phyloP scores from a whole-genome alignment of 1,140 invertebrate genomes.

The Ladona fulva region DNA sequence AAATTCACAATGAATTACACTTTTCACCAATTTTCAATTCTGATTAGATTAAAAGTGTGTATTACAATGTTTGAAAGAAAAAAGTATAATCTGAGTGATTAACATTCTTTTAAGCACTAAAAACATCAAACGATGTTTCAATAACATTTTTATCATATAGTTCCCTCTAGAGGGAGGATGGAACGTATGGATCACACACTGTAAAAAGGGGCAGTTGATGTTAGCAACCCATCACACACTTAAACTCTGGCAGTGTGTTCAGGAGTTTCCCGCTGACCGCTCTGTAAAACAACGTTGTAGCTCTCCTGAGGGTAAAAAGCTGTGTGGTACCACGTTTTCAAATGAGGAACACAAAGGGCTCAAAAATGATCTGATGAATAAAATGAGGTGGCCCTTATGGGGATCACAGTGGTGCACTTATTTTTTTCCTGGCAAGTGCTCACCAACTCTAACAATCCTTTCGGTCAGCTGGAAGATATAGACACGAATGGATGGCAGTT shows the following conservation, averaged over 20 bases:
- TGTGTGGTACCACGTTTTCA: background rate
- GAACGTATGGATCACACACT: background rate
- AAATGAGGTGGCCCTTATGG: background rate
- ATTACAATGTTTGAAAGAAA: constrained; percentile 1
- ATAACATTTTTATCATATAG: background rate
- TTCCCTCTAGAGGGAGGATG: background rate
- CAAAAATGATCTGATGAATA: background rate
- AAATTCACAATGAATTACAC: background rate
- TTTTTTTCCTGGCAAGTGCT: constrained; percentile 8
- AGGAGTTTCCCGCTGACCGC: background rate
- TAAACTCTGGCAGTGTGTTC: background rate
- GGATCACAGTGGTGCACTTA: constrained; percentile 1
- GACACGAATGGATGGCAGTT: background rate
- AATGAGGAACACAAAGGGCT: background rate
- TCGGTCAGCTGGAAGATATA: background rate
- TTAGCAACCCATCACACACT: background rate
- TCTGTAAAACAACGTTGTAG: background rate
- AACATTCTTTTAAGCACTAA: constrained; percentile 7
- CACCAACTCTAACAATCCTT: background rate
- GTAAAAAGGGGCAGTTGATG: background rate
- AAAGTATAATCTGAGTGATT: constrained; percentile 10
- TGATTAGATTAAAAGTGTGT: background rate
- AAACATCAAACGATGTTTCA: background rate
- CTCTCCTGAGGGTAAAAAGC: background rate
- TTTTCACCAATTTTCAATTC: background rate